phyloP scores from a whole-genome alignment of 1,140 invertebrate genomes.

The Aphelenchoides avenae region DNA sequence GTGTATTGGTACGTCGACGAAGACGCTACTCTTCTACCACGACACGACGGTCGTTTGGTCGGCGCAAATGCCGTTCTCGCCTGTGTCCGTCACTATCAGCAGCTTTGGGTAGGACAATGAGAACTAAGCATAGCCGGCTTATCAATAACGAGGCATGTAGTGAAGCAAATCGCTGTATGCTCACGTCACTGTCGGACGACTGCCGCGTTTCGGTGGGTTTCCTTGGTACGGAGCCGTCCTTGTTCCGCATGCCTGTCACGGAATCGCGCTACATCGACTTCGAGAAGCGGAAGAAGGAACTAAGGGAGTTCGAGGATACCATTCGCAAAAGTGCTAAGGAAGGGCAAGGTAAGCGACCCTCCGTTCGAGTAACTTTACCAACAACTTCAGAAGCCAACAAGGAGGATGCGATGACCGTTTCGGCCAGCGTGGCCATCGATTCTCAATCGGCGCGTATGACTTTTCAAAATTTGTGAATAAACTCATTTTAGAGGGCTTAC shows the following conservation, averaged over 20 bases:
- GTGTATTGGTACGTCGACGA: constrained; percentile 37
- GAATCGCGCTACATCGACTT: constrained; percentile 44
- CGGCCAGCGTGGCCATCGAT: constrained; percentile 28
- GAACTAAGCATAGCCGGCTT: background rate
- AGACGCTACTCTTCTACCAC: constrained; percentile 40
- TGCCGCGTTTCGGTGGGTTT: constrained; percentile 30
- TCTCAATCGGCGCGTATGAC: constrained; percentile 19
- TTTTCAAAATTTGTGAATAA: constrained; percentile 12
- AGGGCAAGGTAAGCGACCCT: background rate
- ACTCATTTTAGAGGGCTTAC: constrained; percentile 9
- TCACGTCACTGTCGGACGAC: constrained; percentile 37
- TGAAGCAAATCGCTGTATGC: constrained; percentile 34
- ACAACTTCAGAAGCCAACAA: too few species aligned
- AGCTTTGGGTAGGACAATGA: constrained; percentile 23
- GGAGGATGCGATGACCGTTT: background rate
- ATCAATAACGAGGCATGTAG: background rate
- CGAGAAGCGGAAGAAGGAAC: constrained; percentile 35
- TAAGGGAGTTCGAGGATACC: constrained; percentile 37
- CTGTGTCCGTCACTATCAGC: constrained; percentile 18
- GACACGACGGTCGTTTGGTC: constrained; percentile 37
- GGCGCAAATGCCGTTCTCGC: constrained; percentile 39
- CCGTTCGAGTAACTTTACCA: too few species aligned
- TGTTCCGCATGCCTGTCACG: constrained; percentile 50
- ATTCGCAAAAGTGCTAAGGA: constrained; percentile 22
- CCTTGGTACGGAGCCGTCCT: constrained; percentile 40